Percentiles rank a stretch among this genome's conserved stretches.
Conservation (phyloP, 1,140 invertebrate species). For the Ditylenchus dipsaci region DNA sequence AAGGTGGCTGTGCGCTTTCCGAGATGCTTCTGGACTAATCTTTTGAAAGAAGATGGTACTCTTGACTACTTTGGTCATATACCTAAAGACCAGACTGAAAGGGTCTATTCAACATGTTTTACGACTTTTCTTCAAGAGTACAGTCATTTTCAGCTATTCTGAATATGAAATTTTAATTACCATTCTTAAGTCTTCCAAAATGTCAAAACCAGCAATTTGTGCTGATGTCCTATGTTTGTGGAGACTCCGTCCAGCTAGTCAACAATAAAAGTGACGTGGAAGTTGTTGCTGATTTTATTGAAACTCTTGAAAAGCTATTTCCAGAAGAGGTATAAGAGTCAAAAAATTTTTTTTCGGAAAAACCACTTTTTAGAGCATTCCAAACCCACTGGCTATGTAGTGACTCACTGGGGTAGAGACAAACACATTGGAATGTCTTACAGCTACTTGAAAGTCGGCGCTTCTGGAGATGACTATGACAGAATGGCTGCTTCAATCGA, state of each 20-base stretch:
- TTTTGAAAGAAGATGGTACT: conserved; percentile 43
- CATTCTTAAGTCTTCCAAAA: conserved; percentile 19
- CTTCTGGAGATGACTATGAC: conserved; percentile 58
- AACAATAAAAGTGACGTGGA: conserved; percentile 57
- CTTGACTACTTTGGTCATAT: conserved; percentile 60
- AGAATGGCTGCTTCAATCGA: conserved; percentile 58
- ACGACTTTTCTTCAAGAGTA: conserved; percentile 59
- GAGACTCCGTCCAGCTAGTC: conserved; percentile 54
- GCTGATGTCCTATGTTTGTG: conserved; percentile 59
- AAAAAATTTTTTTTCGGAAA: not conserved
- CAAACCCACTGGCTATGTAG: conserved; percentile 59
- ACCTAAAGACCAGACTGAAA: conserved; percentile 38
- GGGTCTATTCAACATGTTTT: conserved; percentile 61
- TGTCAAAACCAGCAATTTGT: conserved; percentile 44
- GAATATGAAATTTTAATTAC: conserved; percentile 10
- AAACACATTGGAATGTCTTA: conserved; percentile 59
- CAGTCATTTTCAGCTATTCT: conserved; percentile 6
- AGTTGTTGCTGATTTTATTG: conserved; percentile 57
- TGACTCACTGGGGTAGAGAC: conserved; percentile 61
- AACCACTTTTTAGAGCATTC: conserved; percentile 31
- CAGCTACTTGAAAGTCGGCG: conserved; percentile 60
- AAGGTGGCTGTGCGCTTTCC: conserved; percentile 58
- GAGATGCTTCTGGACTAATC: conserved; percentile 59
- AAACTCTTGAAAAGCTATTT: conserved; percentile 49
- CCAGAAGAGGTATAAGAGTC: conserved; percentile 49